Evolutionary conservation across 2,797 vertebrate species (phyloP).

Genomic region (Chiroxiphia lanceolata): DNA sequence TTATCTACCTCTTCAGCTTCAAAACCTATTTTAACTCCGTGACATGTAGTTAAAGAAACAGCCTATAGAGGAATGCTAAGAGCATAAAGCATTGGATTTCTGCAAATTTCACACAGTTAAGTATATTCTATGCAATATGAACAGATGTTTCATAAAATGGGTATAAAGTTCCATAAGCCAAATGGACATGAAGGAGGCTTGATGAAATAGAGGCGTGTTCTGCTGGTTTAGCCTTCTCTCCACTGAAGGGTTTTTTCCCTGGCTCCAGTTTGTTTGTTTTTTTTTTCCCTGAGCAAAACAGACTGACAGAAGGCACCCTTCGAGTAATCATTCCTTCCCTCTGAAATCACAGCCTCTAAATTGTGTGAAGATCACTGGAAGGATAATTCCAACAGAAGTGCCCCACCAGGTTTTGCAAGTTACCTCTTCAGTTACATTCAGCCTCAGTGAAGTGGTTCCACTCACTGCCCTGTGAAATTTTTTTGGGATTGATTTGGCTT

Average conservation of each 20-base stretch:
- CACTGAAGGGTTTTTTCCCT: not conserved
- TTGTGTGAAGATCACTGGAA: not conserved
- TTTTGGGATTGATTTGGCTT: not conserved
- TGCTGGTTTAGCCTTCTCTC: not conserved
- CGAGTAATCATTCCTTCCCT: not conserved
- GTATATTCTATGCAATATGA: accelerated
- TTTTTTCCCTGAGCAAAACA: not conserved
- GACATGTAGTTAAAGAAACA: not conserved
- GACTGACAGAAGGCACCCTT: not conserved
- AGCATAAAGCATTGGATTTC: not conserved
- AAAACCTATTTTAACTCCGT: not conserved
- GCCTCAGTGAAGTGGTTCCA: not conserved
- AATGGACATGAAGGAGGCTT: not conserved
- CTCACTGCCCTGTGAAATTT: not conserved
- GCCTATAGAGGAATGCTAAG: not conserved
- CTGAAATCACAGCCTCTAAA: constrained; percentile 7
- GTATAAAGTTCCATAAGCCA: not conserved
- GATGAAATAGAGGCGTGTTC: not conserved
- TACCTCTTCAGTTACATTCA: not conserved
- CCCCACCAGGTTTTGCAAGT: not conserved
- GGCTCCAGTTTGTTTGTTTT: not conserved
- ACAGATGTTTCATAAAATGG: not conserved
- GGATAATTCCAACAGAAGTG: not conserved
- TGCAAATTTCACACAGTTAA: not conserved
- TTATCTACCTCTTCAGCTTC: not conserved